phyloP scores from a whole-genome alignment of 2,888 invertebrate species.

The Acronicta alni region DNA sequence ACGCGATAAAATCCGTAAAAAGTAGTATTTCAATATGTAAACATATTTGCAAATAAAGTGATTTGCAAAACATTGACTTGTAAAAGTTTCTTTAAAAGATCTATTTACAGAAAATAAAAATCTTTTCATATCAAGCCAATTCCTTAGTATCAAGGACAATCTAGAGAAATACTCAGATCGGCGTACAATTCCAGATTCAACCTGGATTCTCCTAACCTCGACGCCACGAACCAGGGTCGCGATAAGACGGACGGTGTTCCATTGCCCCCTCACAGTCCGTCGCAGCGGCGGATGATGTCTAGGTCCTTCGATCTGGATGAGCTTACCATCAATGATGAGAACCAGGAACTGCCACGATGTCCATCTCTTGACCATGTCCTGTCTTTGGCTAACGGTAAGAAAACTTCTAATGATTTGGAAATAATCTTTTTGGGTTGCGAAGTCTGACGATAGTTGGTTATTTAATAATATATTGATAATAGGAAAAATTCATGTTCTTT shows the following conservation, averaged over 20 bases:
- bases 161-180: slow-evolving; percentile 44
- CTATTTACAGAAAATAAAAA: no score
- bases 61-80: no score
- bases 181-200: slow-evolving; percentile 74
- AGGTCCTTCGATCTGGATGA: slow-evolving; percentile 83
- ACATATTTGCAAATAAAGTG: no score
- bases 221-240: slow-evolving; percentile 61
- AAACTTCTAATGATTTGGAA: neutral
- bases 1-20: no score
- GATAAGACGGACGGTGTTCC: slow-evolving; percentile 76
- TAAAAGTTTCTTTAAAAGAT: no score
- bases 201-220: slow-evolving; percentile 77
- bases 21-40: no score
- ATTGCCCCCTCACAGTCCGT: slow-evolving; percentile 64
- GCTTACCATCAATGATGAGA: slow-evolving; percentile 65
- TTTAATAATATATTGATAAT: no score
- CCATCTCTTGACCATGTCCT: slow-evolving; percentile 83
- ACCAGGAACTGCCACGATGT: slow-evolving; percentile 74
- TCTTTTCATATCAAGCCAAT: neutral
- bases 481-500: no score
- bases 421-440: no score
- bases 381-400: slow-evolving; percentile 70
- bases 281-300: slow-evolving; percentile 74
- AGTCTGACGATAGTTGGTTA: no score
- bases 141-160: slow-evolving; percentile 36